Percentiles rank a stretch among this genome's conserved stretches.
Evolutionary conservation across 2,888 invertebrate genomes (phyloP).

Genomic region (Microplitis deprimator): DNA sequence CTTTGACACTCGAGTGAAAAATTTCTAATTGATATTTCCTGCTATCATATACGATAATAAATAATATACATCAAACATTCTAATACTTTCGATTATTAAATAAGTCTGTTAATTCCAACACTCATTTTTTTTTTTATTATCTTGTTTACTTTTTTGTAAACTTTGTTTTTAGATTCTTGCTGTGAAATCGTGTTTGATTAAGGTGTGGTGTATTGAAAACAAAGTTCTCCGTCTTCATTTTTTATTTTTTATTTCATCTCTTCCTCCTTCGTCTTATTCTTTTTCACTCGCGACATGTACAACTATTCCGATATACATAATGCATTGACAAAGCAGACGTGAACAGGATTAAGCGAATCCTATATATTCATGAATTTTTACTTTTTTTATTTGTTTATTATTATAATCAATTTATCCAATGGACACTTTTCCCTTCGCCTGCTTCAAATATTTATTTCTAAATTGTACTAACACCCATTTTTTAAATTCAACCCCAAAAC

Average conservation of each 20-base stretch:
- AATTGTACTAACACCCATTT: too few species aligned
- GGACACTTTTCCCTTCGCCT: not conserved
- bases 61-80: not conserved
- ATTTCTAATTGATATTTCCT: not conserved
- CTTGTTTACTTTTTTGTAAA: not conserved
- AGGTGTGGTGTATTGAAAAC: slow-evolving; percentile 20
- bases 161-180: not conserved
- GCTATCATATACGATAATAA: not conserved
- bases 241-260: not conserved
- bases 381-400: not conserved
- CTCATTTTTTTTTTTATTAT: slow-evolving; percentile 4
- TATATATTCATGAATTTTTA: not conserved
- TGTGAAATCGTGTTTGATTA: slow-evolving; percentile 1
- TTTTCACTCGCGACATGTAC: slow-evolving; percentile 19
- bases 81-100: not conserved
- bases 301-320: slow-evolving; percentile 32
- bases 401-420: not conserved
- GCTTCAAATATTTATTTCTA: not conserved
- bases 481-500: too few species aligned
- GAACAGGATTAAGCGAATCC: slow-evolving; percentile 28
- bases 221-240: slow-evolving; percentile 14
- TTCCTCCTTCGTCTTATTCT: not conserved
- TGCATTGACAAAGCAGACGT: slow-evolving; percentile 38
- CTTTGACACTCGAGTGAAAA: slow-evolving; percentile 15
- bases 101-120: not conserved